Evolutionary conservation across 1,140 invertebrate genomes (phyloP), one percentile per base, ranked within the genome.

Genomic region (Cardiocondyla obscurior): DNA sequence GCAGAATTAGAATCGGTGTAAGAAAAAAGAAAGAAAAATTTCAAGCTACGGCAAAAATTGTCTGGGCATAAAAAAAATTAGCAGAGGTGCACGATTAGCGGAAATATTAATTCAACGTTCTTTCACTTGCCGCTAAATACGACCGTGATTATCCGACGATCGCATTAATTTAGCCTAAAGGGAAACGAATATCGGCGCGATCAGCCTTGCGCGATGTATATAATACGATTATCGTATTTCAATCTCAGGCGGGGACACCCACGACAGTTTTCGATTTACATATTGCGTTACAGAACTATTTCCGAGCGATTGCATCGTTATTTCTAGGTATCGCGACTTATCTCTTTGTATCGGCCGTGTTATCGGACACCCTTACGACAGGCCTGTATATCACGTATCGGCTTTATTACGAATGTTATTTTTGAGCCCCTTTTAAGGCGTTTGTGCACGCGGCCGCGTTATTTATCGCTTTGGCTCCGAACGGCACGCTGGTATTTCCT

Each of bases 251-350:
- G 28, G 42, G 33, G 33, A 53, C 74, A 79, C 62, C 74, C 46
- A 79, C 74, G 42, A 62, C 22, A n/a, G 30, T 53, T 69, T 39
- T 1, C 10, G 10, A 81, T 81, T 81, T 81, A 53, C 79, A 81
- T 81, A 36, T 74, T 81, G 30, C 79, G 8, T 73, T 81, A 57
- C 49, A 44, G 53, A 74, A 74, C 67, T 81, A 81, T 72, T 81
- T 81, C 74, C 36, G 79, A 81, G 8, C 22, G 79, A 44, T 81
- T 25, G 39, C 51, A 81, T 46, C 65, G 79, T 44, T 58, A 74
- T 58, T 81, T 81, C 69, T 28, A 81, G 55, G 22, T 60, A 81
- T 42, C 33, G 62, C 12, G 22, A 42, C 36, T 69, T 42, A 69
- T 67, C 16, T 67, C 12, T 79, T 25, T 28, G 36, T 64, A 49